Evolutionary conservation across 2,888 invertebrate genomes (phyloP), one percentile per base, ranked within the genome.

Genomic region (Dermolepida albohirtum): DNA sequence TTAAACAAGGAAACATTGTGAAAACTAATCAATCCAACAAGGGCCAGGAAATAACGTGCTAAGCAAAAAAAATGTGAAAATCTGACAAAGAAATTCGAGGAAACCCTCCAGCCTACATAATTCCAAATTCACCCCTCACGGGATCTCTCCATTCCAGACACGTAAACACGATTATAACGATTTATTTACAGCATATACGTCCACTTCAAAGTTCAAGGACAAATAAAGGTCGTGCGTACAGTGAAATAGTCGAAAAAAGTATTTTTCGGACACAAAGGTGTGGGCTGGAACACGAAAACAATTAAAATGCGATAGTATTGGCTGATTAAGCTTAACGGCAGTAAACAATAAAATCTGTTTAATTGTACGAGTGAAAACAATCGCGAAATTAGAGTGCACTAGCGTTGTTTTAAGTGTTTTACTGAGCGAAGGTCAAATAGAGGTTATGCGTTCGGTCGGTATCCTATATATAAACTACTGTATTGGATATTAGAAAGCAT

Each of bases 331-430:
- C 44, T 59, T 59, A 43, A 59, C 59, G 47, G 47, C 34, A 47
- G 47, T 62, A 62, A 62, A 62, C 59, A 62, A 62, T 62, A 47
- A 62, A 62, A 62, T 62, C 59, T 62, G 59, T 62, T n/a, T 62
- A 62, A 62, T 62, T 62, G 59, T 62, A 34, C 29, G 22, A 47
- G 34, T 47, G 47, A 47, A 47, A 62, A 47, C 59, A 34, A 62
- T 62, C 44, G 59, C 16, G 59, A 62, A 62, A 62, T 62, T 62
- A 44, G 59, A 62, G 47, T 62, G 59, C 34, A 16, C 47, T 62
- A 44, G 47, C 59, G 59, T 34, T 62, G 59, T 47, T 62, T n/a
- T 62, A 62, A 62, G 47, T 62, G 47, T 62, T 62, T 62, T 47
- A 44, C 47, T 16, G 59, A 62, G 29, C 59, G 59, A 66, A 66